These are phyloP conservation scores for Ophion obscuratus DNA, from an alignment of 2,888 invertebrate species.

Conservation along the genomic window DNA sequence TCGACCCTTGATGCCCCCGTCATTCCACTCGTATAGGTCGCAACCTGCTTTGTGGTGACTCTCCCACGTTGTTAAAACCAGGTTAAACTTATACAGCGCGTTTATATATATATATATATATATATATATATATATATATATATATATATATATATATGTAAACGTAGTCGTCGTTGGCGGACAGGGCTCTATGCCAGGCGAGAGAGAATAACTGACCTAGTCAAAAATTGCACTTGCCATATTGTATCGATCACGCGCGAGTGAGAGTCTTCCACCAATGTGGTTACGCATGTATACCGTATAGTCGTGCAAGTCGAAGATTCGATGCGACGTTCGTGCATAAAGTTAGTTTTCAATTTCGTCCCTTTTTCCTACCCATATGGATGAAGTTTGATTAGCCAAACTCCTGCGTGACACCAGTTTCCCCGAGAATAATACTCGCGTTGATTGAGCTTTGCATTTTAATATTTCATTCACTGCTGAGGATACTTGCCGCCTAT, in stretches of 20 bases:
- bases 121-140: background rate
- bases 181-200: slow-evolving; percentile 61
- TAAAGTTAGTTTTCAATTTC: too few species aligned
- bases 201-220: slow-evolving; percentile 72
- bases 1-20: slow-evolving; percentile 59
- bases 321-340: background rate
- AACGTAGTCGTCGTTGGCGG: background rate
- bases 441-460: too few species aligned
- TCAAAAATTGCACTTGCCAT: slow-evolving; percentile 64
- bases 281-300: background rate
- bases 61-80: slow-evolving; percentile 37
- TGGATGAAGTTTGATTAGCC: too few species aligned
- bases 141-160: background rate
- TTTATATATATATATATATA: slow-evolving; percentile 8
- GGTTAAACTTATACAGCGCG: slow-evolving; percentile 32
- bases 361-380: too few species aligned
- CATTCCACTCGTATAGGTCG: slow-evolving; percentile 67
- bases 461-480: too few species aligned
- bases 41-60: slow-evolving; percentile 66
- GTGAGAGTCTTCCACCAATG: background rate
- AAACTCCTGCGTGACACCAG: too few species aligned
- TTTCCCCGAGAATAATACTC: too few species aligned
- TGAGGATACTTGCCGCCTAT: too few species aligned
- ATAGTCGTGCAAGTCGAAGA: background rate
- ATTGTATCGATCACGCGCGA: slow-evolving; percentile 57